phyloP scores from a whole-genome alignment of 2,888 invertebrate genomes.

The Scaeva pyrastri region DNA sequence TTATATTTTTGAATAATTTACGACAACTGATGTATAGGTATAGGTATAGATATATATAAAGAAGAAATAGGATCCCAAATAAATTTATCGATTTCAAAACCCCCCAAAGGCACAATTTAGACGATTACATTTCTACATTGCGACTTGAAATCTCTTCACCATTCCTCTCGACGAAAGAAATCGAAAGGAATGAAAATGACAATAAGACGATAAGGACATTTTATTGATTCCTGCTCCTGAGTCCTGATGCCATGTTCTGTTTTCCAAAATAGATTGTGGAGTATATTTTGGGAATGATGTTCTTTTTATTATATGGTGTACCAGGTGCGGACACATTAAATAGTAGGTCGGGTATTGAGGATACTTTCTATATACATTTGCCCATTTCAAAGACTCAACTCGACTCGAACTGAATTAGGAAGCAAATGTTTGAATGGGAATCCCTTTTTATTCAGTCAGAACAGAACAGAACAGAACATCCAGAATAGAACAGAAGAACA shows the following conservation, averaged over 20 bases:
- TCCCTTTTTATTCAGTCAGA: constrained; percentile 22
- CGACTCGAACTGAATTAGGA: constrained; percentile 34
- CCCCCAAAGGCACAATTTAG: constrained; percentile 45
- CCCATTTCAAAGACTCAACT: no score
- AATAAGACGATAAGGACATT: constrained; percentile 59
- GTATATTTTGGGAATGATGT: constrained; percentile 48
- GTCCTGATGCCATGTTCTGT: background rate
- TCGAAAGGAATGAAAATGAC: constrained; percentile 19
- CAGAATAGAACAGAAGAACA: background rate
- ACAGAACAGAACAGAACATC: no score
- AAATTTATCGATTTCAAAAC: constrained; percentile 47
- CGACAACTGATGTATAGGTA: background rate
- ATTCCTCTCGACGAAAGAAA: background rate
- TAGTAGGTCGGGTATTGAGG: background rate
- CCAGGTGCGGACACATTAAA: constrained; percentile 62
- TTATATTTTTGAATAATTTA: constrained; percentile 29
- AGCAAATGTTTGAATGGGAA: constrained; percentile 30
- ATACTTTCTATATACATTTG: no score
- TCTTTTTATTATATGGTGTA: constrained; percentile 56
- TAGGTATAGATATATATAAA: background rate
- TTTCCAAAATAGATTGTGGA: constrained; percentile 7
- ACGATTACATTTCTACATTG: constrained; percentile 58
- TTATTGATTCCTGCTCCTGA: constrained; percentile 55
- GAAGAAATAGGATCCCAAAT: constrained; percentile 13
- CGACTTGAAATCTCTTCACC: constrained; percentile 3